Percentiles rank a stretch among this genome's conserved stretches.
Evolutionary conservation across 2,888 invertebrate genomes (phyloP).

Genomic region (Heliconius hortense): DNA sequence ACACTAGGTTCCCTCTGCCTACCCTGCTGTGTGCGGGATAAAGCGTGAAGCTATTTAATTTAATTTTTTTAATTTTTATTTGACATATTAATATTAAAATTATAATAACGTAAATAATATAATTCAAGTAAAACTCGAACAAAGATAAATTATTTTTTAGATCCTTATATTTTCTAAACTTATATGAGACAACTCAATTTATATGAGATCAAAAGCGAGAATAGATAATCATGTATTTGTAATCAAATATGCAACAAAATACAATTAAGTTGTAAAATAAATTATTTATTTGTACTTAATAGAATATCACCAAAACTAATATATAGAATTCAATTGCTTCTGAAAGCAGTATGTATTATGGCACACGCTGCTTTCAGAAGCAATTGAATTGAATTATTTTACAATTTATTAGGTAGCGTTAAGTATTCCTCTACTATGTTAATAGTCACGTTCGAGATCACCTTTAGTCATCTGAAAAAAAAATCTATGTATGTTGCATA

Average conservation of each 20-base stretch:
- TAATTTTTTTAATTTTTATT: too few relatives aligned
- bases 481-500: conserved; percentile 45
- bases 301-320: too few relatives aligned
- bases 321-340: not conserved
- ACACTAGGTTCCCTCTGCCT: too few relatives aligned
- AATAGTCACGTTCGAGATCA: conserved; percentile 43
- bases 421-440: conserved; percentile 23
- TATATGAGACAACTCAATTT: not conserved
- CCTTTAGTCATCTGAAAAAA: conserved; percentile 44
- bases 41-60: too few relatives aligned
- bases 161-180: too few relatives aligned
- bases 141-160: too few relatives aligned
- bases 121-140: too few relatives aligned
- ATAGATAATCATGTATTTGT: not conserved
- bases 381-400: not conserved
- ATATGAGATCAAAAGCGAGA: not conserved
- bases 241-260: not conserved
- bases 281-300: not conserved
- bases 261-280: not conserved
- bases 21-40: too few relatives aligned
- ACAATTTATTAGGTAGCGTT: conserved; percentile 13
- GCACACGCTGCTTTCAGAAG: too few relatives aligned
- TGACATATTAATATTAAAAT: too few relatives aligned
- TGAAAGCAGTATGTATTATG: not conserved
- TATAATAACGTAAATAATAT: too few relatives aligned